These are phyloP conservation scores for Uria lomvia DNA, from an alignment of 2,113 vertebrate genomes.

Conservation along the genomic window DNA sequence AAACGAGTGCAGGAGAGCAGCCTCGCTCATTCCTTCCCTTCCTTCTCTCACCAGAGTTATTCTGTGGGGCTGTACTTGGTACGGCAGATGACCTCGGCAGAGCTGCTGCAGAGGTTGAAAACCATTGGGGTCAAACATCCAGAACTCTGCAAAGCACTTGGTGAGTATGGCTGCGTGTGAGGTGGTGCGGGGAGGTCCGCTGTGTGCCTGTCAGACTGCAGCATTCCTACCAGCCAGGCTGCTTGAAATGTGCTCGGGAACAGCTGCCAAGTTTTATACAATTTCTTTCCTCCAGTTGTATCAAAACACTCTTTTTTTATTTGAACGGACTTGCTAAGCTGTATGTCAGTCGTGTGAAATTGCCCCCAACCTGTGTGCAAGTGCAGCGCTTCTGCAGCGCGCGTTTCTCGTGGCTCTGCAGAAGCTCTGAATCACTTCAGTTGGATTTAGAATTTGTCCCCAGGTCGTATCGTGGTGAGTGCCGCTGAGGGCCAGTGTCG, in stretches of 20 bases:
- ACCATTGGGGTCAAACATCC: conserved; percentile 91
- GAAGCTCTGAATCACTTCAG: not conserved
- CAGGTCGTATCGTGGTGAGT: not conserved
- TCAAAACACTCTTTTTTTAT: not conserved
- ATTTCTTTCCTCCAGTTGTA: not conserved
- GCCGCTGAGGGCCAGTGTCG: not conserved
- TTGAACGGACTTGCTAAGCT: not conserved
- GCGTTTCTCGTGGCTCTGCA: not conserved
- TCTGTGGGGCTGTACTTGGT: conserved; percentile 94
- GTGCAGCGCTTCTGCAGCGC: not conserved
- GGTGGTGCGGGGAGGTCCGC: not conserved
- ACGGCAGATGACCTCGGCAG: conserved; percentile 89
- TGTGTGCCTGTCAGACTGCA: not conserved
- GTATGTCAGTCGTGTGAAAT: not conserved
- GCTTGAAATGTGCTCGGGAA: not conserved
- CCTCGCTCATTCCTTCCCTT: not conserved
- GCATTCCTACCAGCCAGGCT: not conserved
- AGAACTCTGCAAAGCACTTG: conserved; percentile 92
- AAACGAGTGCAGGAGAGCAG: rapidly evolving
- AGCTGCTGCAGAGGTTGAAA: conserved; percentile 92
- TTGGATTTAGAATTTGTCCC: conserved; percentile 1
- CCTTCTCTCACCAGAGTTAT: conserved; percentile 80
- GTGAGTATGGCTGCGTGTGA: conserved; percentile 71
- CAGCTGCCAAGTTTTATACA: not conserved
- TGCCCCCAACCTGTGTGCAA: not conserved